Percentiles rank a stretch among this genome's conserved stretches.
Conservation (phyloP, 2,888 invertebrate genomes). For the Drosophila anomalata region DNA sequence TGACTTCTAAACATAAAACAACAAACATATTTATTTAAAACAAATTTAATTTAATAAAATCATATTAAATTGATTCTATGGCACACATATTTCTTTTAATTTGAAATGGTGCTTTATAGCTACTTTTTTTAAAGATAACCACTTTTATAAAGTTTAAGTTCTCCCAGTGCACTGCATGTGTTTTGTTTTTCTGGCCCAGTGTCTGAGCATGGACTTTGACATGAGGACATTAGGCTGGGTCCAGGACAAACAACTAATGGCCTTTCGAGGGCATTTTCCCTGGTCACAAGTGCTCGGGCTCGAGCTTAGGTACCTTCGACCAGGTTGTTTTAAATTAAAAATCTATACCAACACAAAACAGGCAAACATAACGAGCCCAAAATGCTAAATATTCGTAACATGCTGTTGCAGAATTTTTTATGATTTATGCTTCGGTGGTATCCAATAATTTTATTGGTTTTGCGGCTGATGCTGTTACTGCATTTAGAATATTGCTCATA, state of each 20-base stretch:
- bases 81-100: no score
- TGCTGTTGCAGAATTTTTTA: conserved; percentile 28
- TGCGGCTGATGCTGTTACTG: conserved; percentile 16
- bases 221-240: conserved; percentile 71
- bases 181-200: conserved; percentile 7
- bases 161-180: conserved; percentile 19
- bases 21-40: not conserved
- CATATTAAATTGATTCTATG: not conserved
- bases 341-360: conserved; percentile 51
- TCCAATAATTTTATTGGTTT: conserved; percentile 41
- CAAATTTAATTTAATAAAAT: not conserved
- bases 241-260: conserved; percentile 77
- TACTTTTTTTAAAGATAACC: no score
- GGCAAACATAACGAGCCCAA: conserved; percentile 15
- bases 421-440: conserved; percentile 33
- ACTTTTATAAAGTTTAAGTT: not conserved
- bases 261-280: conserved; percentile 74
- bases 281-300: conserved; percentile 57
- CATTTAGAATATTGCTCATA: conserved; percentile 61
- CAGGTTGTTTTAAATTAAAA: conserved; percentile 78
- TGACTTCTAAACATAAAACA: conserved; percentile 30
- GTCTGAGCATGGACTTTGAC: conserved; percentile 57
- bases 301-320: conserved; percentile 47
- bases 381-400: conserved; percentile 38
- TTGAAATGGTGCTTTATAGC: no score